Evolutionary conservation across 1,140 invertebrate genomes (phyloP).

Genomic region (Calosoma granatense): DNA sequence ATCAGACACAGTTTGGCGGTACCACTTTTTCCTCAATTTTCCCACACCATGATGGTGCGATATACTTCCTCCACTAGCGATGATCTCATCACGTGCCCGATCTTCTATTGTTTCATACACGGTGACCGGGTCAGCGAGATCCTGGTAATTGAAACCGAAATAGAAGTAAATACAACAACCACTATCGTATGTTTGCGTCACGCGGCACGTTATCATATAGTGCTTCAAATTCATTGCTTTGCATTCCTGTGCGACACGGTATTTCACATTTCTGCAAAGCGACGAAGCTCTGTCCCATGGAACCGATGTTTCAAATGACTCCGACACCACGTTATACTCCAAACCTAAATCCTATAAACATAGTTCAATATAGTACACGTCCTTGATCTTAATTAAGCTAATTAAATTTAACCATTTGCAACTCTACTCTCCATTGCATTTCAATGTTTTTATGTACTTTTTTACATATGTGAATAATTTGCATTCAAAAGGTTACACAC

Average conservation of each 20-base stretch:
- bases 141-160: conserved; percentile 78
- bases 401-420: too few relatives aligned
- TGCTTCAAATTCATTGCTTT: conserved; percentile 45
- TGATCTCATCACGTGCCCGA: conserved; percentile 82
- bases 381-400: too few relatives aligned
- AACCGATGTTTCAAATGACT: conserved; percentile 97
- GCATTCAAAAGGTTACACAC: too few relatives aligned
- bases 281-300: conserved; percentile 85
- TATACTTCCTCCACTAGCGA: conserved; percentile 82
- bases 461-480: too few relatives aligned
- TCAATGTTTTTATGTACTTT: too few relatives aligned
- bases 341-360: conserved; percentile 82
- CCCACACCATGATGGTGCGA: conserved; percentile 97
- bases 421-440: too few relatives aligned
- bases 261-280: conserved; percentile 84
- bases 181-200: conserved; percentile 95
- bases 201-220: conserved; percentile 66
- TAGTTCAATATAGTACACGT: too few relatives aligned
- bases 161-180: conserved; percentile 99
- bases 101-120: conserved; percentile 76
- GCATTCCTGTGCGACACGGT: conserved; percentile 67
- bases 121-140: conserved; percentile 61
- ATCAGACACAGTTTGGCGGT: conserved; percentile 61
- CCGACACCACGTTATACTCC: conserved; percentile 80
- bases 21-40: conserved; percentile 83